Evolutionary conservation across 2,888 invertebrate genomes (phyloP), one percentile per base, ranked within the genome.

Genomic region (Molorchus minor): DNA sequence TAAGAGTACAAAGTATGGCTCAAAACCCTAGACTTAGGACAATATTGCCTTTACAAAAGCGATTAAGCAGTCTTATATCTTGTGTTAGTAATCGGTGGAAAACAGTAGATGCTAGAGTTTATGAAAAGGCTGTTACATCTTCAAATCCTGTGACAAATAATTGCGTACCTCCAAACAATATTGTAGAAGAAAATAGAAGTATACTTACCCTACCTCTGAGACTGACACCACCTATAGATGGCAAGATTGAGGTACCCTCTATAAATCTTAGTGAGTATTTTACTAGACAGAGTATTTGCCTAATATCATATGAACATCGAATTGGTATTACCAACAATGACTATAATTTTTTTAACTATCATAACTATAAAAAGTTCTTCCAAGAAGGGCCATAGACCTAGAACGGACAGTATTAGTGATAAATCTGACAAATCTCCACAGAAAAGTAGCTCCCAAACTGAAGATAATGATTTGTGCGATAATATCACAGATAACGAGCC

Each of bases 11-110:
- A 78, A 85, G 86, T 4, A 82, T 92, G 53, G 91, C 96, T 1
- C 95, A 96, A 84, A 97, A 97, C 85, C 97, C 97, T 20, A 87
- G 95, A 68, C 86, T 92, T 3, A 85, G 88, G 58, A 86, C 90
- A 33, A 84, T 87, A 44, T 82, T 93, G 51, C 88, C 92, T 16
- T 84, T 93, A 53, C 91, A 93, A 72, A 87, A 91, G 64, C 84
- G 89, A 41, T 82, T 96, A 5, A 84, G 86, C 10, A 86, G 87
- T 55, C 82, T 95, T 41, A 84, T 96, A 40, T 82, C 83, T 64
- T 91, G 88, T 73, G 84, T 97, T 64, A 87, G 88, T 70, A 84
- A 84, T 60, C 87, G 93, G 70, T 97, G 96, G 96, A 86, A 85
- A 61, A 84, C 86, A 3, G 21, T 69, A 13, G 73, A 75, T 45